phyloP scores from a whole-genome alignment of 2,113 vertebrate species.

The Pungitius pungitius region DNA sequence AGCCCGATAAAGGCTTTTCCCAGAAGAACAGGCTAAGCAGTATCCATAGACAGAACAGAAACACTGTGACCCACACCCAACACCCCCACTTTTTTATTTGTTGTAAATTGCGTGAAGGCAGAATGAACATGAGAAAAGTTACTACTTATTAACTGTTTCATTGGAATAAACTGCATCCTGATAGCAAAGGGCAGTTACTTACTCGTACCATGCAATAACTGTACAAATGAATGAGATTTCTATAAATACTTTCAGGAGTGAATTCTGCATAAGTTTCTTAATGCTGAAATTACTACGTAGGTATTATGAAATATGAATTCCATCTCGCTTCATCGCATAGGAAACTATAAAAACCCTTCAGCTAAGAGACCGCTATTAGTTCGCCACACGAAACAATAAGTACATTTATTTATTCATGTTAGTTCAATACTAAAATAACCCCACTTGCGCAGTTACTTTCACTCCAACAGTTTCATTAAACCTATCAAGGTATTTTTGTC shows the following conservation, averaged over 20 bases:
- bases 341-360: neutral
- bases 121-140: constrained; percentile 11
- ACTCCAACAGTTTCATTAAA: neutral
- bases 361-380: neutral
- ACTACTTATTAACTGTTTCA: constrained; percentile 11
- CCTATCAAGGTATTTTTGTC: neutral
- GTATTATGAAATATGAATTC: neutral
- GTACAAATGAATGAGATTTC: constrained; percentile 9
- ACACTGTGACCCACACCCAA: constrained; percentile 14
- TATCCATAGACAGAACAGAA: constrained; percentile 34
- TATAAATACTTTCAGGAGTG: neutral
- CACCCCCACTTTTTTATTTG: constrained; percentile 6
- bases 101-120: constrained; percentile 30
- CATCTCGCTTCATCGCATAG: neutral
- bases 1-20: constrained; percentile 73
- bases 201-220: constrained; percentile 3
- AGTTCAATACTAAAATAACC: neutral
- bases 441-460: neutral
- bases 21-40: constrained; percentile 68
- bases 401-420: neutral
- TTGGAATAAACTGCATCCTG: neutral
- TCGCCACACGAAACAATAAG: neutral
- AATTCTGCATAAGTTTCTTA: neutral
- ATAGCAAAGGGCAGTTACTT: neutral
- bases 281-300: neutral